A percentile compares a stretch with the other conserved stretches of the same genome.
These are phyloP conservation scores for Oreortyx pictus DNA, from an alignment of 2,797 vertebrate species.

Conservation along the genomic window DNA sequence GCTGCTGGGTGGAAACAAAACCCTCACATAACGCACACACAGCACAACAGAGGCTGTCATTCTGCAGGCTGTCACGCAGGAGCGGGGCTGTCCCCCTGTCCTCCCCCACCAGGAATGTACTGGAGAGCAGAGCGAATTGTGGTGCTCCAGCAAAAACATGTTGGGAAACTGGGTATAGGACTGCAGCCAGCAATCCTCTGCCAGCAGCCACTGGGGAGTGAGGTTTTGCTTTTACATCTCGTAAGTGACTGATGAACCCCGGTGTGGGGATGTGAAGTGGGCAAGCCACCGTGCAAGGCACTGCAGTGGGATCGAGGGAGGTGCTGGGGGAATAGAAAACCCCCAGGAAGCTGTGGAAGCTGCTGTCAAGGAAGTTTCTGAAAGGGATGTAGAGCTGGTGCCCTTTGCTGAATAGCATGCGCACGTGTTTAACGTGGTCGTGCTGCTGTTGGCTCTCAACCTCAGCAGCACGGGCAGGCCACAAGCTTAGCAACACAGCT, in stretches of 20 bases:
- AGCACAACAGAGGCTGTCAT: conserved; percentile 11
- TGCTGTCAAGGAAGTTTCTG: background rate
- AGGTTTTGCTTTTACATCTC: background rate
- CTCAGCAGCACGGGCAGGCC: background rate
- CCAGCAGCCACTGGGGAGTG: background rate
- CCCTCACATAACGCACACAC: background rate
- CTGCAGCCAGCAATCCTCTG: background rate
- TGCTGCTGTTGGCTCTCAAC: background rate
- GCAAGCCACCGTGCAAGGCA: background rate
- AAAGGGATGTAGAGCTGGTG: background rate
- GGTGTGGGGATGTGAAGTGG: background rate
- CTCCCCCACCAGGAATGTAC: background rate
- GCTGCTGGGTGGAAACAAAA: conserved; percentile 23
- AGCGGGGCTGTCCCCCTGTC: background rate
- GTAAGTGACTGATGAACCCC: background rate
- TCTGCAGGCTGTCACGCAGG: conserved; percentile 19
- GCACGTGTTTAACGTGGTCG: background rate
- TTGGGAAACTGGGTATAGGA: background rate
- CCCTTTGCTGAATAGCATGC: background rate
- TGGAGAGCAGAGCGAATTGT: no score
- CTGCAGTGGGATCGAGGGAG: background rate
- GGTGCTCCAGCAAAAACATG: background rate
- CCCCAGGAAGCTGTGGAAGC: rapidly evolving
- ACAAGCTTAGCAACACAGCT: background rate
- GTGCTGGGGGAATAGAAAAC: background rate